A percentile compares a stretch with the other conserved stretches of the same genome.
phyloP scores from a whole-genome alignment of 1,140 invertebrate species.

The Aphelenchoides fujianensis region DNA sequence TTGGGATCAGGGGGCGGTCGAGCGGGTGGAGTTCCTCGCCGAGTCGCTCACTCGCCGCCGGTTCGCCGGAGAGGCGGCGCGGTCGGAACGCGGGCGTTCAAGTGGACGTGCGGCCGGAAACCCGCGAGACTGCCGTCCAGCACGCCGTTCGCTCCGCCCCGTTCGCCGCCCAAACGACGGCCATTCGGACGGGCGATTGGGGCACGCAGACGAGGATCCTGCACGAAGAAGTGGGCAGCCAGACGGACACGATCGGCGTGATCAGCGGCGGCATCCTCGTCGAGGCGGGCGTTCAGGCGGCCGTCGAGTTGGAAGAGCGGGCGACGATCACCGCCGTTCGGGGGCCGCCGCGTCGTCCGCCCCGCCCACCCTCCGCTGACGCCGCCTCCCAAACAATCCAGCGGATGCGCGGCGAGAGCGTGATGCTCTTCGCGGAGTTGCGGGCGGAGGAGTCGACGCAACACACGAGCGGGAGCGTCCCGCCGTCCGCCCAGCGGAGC shows the following conservation, averaged over 20 bases:
- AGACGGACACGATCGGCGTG: background rate
- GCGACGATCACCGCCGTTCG: background rate
- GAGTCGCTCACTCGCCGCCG: background rate
- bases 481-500: background rate
- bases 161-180: background rate
- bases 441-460: background rate
- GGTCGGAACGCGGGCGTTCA: background rate
- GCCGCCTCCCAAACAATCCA: background rate
- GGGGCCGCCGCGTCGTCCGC: background rate
- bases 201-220: background rate
- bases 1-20: background rate
- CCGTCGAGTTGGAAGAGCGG: background rate
- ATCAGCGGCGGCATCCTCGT: background rate
- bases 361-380: background rate
- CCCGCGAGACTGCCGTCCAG: background rate
- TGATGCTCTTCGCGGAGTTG: constrained; percentile 1
- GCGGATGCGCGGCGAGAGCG: background rate
- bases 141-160: background rate
- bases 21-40: background rate
- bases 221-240: background rate
- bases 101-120: background rate
- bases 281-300: background rate
- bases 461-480: background rate
- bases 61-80: background rate
- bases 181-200: background rate